These are phyloP conservation scores for Drosophila dunni DNA, from an alignment of 1,140 invertebrate species.

Conservation along the genomic window DNA sequence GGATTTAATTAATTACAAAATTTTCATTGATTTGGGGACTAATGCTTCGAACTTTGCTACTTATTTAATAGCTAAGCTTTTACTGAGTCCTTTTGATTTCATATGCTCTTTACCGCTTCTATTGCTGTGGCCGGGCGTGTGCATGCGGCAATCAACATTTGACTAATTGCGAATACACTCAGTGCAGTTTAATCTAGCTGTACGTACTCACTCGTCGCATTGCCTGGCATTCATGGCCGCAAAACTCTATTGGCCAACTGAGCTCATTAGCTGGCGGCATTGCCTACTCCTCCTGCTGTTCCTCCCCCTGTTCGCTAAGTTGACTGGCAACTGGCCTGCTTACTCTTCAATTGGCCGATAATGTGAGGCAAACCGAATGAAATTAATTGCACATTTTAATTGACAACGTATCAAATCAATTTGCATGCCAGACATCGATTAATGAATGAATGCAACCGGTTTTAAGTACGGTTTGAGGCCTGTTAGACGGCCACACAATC, in stretches of 20 bases:
- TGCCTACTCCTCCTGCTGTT: conserved; percentile 2
- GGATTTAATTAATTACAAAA: no score
- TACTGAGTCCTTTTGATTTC: no score
- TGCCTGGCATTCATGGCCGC: conserved; percentile 54
- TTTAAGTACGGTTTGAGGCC: conserved; percentile 31
- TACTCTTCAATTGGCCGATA: conserved; percentile 62
- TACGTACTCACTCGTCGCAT: neutral
- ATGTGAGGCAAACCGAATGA: conserved; percentile 72
- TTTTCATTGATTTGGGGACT: no score
- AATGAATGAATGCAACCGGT: conserved; percentile 69
- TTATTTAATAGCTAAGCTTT: no score
- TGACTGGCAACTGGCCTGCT: conserved; percentile 3
- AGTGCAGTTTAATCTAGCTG: conserved; percentile 66
- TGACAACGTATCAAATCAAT: conserved; percentile 82
- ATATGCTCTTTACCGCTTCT: neutral
- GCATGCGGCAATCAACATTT: conserved; percentile 58
- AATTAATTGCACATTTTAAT: conserved; percentile 83
- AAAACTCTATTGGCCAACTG: conserved; percentile 76
- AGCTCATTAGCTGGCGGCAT: conserved; percentile 68
- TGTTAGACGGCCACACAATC: conserved; percentile 20
- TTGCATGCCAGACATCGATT: conserved; percentile 63
- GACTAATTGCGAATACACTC: conserved; percentile 73
- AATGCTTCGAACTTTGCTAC: no score
- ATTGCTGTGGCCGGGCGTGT: conserved; percentile 23
- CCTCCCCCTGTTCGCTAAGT: neutral